Evolutionary conservation across 2,797 vertebrate species (phyloP).

Genomic region (Chaunax sp.): DNA sequence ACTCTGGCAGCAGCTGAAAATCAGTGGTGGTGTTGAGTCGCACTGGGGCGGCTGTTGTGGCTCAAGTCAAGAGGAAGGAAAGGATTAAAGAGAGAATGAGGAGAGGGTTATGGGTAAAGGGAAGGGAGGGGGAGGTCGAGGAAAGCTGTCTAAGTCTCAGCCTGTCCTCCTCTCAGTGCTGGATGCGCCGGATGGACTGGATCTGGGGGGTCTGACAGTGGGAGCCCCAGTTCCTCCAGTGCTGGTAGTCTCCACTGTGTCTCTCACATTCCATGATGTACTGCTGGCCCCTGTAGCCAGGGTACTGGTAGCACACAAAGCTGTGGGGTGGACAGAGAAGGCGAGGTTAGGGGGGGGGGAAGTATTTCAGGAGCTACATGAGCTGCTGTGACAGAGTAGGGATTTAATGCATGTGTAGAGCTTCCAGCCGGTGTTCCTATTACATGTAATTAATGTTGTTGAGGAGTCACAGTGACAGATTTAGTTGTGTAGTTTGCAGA

Average conservation of each 20-base stretch:
- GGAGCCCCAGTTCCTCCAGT: constrained; percentile 87
- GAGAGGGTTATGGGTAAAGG: constrained; percentile 14
- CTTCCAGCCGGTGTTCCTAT: constrained; percentile 13
- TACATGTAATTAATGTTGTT: constrained; percentile 2
- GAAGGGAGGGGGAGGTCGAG: constrained; percentile 9
- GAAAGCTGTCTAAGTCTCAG: constrained; percentile 69
- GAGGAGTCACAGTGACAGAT: neutral
- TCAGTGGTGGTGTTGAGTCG: constrained; percentile 53
- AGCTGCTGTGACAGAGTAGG: constrained; percentile 6
- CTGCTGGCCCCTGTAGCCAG: constrained; percentile 88
- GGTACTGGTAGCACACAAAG: constrained; percentile 88
- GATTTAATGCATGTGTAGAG: constrained; percentile 10
- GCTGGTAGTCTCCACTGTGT: constrained; percentile 87
- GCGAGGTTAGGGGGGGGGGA: neutral
- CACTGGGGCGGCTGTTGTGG: constrained; percentile 53
- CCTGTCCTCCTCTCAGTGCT: constrained; percentile 79
- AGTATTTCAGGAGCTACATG: constrained; percentile 9
- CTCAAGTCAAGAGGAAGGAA: constrained; percentile 62
- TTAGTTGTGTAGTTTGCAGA: neutral
- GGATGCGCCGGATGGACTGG: constrained; percentile 88
- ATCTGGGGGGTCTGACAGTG: constrained; percentile 88
- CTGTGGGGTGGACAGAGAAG: constrained; percentile 59
- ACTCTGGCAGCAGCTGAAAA: constrained; percentile 66
- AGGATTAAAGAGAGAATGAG: constrained; percentile 42
- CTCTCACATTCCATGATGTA: constrained; percentile 90